phyloP scores from a whole-genome alignment of 2,888 invertebrate species.

The Zaprionus lineosus region DNA sequence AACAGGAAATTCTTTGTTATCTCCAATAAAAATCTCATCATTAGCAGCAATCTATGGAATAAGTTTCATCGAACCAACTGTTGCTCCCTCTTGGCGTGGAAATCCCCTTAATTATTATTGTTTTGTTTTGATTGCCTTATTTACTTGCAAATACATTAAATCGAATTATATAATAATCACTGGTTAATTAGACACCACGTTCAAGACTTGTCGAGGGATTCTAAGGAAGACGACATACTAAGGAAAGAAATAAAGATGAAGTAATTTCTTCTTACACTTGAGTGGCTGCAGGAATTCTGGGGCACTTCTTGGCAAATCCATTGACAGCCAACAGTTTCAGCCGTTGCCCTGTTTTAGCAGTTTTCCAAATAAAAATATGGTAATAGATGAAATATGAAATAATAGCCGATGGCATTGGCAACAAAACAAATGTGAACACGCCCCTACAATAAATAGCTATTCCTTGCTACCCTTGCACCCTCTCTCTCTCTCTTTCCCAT shows the following conservation, averaged over 20 bases:
- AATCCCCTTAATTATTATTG: too few relatives aligned
- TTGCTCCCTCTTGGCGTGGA: too few relatives aligned
- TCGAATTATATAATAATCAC: slow-evolving; percentile 32
- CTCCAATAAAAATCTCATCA: too few relatives aligned
- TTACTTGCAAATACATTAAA: slow-evolving; percentile 29
- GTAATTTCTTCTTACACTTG: slow-evolving; percentile 17
- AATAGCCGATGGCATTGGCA: slow-evolving; percentile 50
- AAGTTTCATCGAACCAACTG: too few relatives aligned
- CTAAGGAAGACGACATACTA: too few relatives aligned
- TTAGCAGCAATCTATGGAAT: too few relatives aligned
- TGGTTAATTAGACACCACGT: slow-evolving; percentile 51
- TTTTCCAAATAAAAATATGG: slow-evolving; percentile 27
- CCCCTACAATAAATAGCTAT: too few relatives aligned
- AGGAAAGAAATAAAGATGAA: slow-evolving; percentile 1
- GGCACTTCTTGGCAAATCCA: slow-evolving; percentile 13
- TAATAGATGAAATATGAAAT: slow-evolving; percentile 44
- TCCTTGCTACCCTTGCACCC: not conserved
- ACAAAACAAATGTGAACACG: slow-evolving; percentile 26
- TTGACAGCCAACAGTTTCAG: slow-evolving; percentile 8
- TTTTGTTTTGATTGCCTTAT: slow-evolving; percentile 35
- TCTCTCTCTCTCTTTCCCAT: not conserved
- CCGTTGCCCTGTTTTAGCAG: slow-evolving; percentile 18
- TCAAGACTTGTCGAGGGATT: too few relatives aligned
- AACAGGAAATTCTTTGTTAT: too few relatives aligned
- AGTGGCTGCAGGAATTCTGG: slow-evolving; percentile 15